Evolutionary conservation across 2,888 invertebrate genomes (phyloP).

Genomic region (Rotaria magnacalcarata): DNA sequence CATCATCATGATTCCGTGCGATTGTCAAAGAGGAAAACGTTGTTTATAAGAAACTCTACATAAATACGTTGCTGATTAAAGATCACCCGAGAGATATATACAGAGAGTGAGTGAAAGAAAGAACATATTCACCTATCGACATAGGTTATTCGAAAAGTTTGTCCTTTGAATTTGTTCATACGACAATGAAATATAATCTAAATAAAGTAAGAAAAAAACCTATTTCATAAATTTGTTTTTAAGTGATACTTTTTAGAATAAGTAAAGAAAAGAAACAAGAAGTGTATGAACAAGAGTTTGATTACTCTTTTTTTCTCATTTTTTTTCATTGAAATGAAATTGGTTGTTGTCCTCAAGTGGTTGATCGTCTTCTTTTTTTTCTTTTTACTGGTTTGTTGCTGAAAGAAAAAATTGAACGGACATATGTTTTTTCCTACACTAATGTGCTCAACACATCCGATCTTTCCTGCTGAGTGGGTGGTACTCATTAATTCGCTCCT

Average conservation of each 20-base stretch:
- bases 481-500: neutral
- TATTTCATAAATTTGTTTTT: neutral
- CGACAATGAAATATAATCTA: neutral
- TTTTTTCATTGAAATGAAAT: neutral
- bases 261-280: neutral
- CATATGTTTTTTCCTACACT: neutral
- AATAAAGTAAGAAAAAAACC: neutral
- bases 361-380: neutral
- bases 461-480: conserved; percentile 26
- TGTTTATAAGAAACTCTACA: too few species aligned
- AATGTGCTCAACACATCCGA: neutral
- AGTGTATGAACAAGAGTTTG: neutral
- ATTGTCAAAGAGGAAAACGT: too few species aligned
- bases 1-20: too few species aligned
- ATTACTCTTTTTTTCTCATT: neutral
- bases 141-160: too few species aligned
- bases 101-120: too few species aligned
- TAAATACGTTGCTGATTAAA: too few species aligned
- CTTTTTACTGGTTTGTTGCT: neutral
- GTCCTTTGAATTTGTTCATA: neutral
- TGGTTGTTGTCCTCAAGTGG: neutral
- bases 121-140: too few species aligned
- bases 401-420: neutral
- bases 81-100: too few species aligned
- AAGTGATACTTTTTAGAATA: neutral